phyloP scores from a whole-genome alignment of 2,888 invertebrate genomes.

The Leptura quadrifasciata region DNA sequence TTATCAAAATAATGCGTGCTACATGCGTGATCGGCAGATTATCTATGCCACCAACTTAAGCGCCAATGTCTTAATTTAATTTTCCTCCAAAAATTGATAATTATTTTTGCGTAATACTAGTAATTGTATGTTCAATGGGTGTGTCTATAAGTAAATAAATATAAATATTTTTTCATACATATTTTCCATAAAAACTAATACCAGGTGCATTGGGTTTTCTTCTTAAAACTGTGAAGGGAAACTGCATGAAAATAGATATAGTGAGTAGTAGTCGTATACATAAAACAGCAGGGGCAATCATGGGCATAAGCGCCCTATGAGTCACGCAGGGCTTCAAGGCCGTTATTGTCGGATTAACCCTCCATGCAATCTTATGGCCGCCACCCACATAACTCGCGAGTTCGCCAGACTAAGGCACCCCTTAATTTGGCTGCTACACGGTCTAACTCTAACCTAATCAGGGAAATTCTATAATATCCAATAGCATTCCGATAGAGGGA shows the following conservation, averaged over 20 bases:
- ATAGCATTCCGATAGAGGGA: conserved; percentile 43
- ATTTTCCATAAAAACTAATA: background rate
- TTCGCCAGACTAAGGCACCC: conserved; percentile 30
- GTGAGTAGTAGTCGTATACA: conserved; percentile 38
- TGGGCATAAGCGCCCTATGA: conserved; percentile 53
- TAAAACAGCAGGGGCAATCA: conserved; percentile 52
- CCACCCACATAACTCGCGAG: conserved; percentile 40
- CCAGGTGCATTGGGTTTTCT: background rate
- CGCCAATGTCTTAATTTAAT: no score
- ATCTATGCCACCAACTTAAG: no score
- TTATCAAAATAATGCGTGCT: no score
- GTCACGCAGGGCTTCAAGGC: conserved; percentile 55
- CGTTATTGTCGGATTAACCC: conserved; percentile 59
- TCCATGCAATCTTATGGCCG: conserved; percentile 50
- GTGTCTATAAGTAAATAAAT: no score
- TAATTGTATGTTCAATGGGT: no score
- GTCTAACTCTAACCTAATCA: conserved; percentile 49
- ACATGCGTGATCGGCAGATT: no score
- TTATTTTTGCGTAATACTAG: no score
- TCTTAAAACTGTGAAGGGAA: background rate
- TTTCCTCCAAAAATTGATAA: no score
- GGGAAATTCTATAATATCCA: conserved; percentile 52
- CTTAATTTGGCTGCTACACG: conserved; percentile 46
- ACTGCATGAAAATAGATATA: conserved; percentile 7
- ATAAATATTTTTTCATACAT: no score